Evolutionary conservation across 2,797 vertebrate species (phyloP).

Genomic region (Cynopterus sphinx): DNA sequence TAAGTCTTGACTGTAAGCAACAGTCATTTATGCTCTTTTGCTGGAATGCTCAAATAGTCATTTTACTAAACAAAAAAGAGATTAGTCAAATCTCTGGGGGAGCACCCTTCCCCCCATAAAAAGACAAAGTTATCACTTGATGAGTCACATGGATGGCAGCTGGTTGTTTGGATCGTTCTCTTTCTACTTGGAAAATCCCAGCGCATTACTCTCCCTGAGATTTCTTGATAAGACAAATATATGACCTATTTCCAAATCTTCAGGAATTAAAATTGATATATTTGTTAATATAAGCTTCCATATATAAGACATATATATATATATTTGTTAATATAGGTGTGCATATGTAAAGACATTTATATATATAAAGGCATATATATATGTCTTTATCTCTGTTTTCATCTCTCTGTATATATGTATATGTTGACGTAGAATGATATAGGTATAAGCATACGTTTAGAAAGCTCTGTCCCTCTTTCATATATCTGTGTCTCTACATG

Average conservation of each 20-base stretch:
- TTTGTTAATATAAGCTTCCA: background rate
- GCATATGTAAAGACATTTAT: too few relatives aligned
- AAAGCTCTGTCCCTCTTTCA: background rate
- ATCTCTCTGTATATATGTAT: background rate
- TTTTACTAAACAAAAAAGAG: background rate
- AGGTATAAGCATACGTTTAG: background rate
- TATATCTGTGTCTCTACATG: background rate
- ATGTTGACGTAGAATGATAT: background rate
- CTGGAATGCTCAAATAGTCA: background rate
- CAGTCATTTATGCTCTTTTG: background rate
- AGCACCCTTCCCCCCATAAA: background rate
- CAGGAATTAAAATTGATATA: background rate
- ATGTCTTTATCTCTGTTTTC: background rate
- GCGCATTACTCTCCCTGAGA: background rate
- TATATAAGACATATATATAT: too few relatives aligned
- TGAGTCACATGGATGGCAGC: background rate
- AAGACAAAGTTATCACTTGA: background rate
- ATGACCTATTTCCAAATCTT: background rate
- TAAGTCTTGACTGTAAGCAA: background rate
- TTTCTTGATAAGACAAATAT: background rate
- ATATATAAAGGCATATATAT: too few relatives aligned
- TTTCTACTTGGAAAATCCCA: background rate
- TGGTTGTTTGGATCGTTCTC: background rate
- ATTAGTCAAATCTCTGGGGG: background rate
- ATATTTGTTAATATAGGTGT: background rate